Evolutionary conservation across 2,113 vertebrate genomes (phyloP).

Genomic region (Paradisaea rubra): DNA sequence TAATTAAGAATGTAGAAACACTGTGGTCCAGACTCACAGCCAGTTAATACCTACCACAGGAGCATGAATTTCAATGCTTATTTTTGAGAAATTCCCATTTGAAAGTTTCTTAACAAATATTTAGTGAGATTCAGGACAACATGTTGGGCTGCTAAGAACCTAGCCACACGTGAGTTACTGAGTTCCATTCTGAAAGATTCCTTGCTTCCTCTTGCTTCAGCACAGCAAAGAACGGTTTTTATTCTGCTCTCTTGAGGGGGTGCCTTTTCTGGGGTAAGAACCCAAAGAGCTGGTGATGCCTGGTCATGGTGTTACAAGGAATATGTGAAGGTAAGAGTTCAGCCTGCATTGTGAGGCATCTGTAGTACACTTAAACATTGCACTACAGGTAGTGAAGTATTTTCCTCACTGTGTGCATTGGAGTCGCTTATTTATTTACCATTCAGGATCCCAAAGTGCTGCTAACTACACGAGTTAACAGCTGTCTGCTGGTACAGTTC

Average conservation of each 20-base stretch:
- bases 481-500: constrained; percentile 31
- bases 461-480: background rate
- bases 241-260: background rate
- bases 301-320: background rate
- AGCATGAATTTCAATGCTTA: background rate
- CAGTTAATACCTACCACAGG: background rate
- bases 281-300: background rate
- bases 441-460: background rate
- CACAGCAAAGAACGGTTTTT: background rate
- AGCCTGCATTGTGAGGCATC: background rate
- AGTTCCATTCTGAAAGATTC: background rate
- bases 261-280: background rate
- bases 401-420: background rate
- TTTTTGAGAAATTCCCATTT: background rate
- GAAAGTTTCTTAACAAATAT: background rate
- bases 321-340: background rate
- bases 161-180: rapidly evolving
- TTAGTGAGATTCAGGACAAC: background rate
- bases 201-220: background rate
- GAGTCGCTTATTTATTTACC: background rate
- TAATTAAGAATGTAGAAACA: background rate
- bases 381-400: background rate
- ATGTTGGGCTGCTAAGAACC: background rate
- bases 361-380: background rate
- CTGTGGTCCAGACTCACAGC: background rate